Conservation (phyloP, 2,888 invertebrate genomes). For the Pristionchus mayeri region DNA sequence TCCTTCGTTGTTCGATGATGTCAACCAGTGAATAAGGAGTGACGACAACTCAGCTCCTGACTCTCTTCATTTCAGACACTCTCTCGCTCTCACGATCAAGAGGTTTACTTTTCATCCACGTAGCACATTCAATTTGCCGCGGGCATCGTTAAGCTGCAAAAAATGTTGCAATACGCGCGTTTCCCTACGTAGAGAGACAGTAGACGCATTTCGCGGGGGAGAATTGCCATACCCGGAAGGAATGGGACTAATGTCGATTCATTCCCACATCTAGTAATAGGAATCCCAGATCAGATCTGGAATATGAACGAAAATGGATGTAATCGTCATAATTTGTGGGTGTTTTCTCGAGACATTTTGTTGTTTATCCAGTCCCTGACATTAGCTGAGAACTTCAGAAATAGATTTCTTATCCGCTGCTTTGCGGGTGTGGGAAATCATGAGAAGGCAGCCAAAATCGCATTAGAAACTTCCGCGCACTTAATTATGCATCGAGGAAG, state of each 20-base stretch:
- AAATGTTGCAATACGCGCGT: background rate
- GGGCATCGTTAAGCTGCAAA: background rate
- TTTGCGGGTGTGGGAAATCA: slow-evolving; percentile 14
- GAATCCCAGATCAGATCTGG: too few species aligned
- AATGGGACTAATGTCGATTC: too few species aligned
- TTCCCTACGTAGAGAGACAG: background rate
- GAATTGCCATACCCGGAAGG: too few species aligned
- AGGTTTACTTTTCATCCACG: background rate
- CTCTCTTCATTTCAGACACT: too few species aligned
- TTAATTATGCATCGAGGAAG: slow-evolving; percentile 6
- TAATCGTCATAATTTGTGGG: too few species aligned
- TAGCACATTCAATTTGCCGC: slow-evolving; percentile 7
- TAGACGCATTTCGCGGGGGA: background rate
- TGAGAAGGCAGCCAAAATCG: background rate
- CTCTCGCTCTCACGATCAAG: background rate
- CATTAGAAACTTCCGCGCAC: slow-evolving; percentile 17
- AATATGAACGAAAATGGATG: too few species aligned
- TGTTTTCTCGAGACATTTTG: too few species aligned
- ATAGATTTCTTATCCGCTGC: too few species aligned
- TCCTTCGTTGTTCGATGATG: background rate
- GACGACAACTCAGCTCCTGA: too few species aligned
- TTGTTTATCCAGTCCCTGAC: too few species aligned
- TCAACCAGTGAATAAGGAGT: background rate
- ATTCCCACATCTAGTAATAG: too few species aligned
- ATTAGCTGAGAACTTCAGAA: background rate